phyloP scores from a whole-genome alignment of 2,888 invertebrate genomes.

The Aromia moschata region DNA sequence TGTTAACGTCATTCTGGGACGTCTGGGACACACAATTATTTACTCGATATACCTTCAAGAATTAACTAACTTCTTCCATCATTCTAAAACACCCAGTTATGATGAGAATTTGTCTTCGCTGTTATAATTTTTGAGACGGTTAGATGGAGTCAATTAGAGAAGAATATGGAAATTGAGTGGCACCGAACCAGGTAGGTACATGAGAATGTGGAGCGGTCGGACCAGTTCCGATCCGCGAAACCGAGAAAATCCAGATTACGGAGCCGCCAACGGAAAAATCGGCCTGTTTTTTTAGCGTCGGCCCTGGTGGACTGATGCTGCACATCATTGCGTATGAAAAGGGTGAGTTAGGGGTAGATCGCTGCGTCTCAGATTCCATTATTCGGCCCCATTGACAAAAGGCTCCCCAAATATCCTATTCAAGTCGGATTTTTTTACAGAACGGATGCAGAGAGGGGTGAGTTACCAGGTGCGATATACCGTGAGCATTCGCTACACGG shows the following conservation, averaged over 20 bases:
- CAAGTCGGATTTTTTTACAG: constrained; percentile 61
- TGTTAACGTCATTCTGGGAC: too few species aligned
- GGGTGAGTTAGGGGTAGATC: constrained; percentile 61
- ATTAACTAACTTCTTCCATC: too few species aligned
- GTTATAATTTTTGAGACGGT: too few species aligned
- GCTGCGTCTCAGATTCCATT: constrained; percentile 63
- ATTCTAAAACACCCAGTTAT: too few species aligned
- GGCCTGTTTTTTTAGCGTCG: constrained; percentile 25
- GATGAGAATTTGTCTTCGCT: too few species aligned
- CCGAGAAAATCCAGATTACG: neutral
- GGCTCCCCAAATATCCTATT: constrained; percentile 61
- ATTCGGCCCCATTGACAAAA: constrained; percentile 62
- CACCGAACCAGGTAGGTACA: too few species aligned
- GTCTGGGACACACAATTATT: too few species aligned
- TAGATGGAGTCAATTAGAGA: too few species aligned
- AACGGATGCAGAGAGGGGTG: constrained; percentile 60
- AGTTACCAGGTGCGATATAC: constrained; percentile 60
- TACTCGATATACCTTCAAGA: too few species aligned
- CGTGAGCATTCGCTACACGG: constrained; percentile 58
- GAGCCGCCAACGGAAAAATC: neutral
- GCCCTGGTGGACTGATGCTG: constrained; percentile 55
- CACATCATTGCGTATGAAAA: constrained; percentile 62
- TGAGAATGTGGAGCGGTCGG: too few species aligned
- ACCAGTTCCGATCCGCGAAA: too few species aligned
- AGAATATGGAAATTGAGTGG: too few species aligned